These are phyloP conservation scores for Cylas formicarius DNA, from an alignment of 1,140 invertebrate genomes.

Conservation along the genomic window DNA sequence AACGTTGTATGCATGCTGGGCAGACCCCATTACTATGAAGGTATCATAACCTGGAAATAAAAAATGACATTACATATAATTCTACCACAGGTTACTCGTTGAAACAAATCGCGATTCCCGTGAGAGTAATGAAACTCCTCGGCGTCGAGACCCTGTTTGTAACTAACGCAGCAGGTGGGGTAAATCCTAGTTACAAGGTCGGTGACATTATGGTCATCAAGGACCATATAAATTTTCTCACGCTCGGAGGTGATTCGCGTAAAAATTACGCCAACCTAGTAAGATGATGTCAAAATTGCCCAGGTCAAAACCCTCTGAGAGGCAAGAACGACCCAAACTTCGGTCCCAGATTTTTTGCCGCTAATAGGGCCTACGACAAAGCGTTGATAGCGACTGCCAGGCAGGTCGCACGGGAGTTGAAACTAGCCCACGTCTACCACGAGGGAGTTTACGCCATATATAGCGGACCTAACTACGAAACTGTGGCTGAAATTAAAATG, in stretches of 20 bases:
- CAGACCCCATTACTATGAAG: slow-evolving; percentile 91
- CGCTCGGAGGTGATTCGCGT: slow-evolving; percentile 85
- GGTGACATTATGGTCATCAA: slow-evolving; percentile 95
- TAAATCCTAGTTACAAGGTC: slow-evolving; percentile 77
- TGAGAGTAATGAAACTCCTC: slow-evolving; percentile 88
- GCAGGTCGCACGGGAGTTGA: slow-evolving; percentile 61
- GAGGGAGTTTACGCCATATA: slow-evolving; percentile 88
- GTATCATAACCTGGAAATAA: slow-evolving; percentile 95
- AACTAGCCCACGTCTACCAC: slow-evolving; percentile 59
- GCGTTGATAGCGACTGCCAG: slow-evolving; percentile 62
- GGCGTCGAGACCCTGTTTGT: slow-evolving; percentile 80
- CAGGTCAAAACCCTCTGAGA: slow-evolving; percentile 67
- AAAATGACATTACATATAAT: slow-evolving; percentile 93
- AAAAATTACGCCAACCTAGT: too few species aligned
- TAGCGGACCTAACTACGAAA: slow-evolving; percentile 88
- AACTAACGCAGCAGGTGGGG: slow-evolving; percentile 91
- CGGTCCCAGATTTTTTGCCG: slow-evolving; percentile 79
- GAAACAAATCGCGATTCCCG: slow-evolving; percentile 84
- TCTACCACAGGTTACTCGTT: slow-evolving; percentile 92
- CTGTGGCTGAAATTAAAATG: slow-evolving; percentile 78
- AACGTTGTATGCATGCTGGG: slow-evolving; percentile 91
- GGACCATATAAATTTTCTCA: slow-evolving; percentile 91
- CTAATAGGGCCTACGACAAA: slow-evolving; percentile 79
- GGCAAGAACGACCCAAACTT: slow-evolving; percentile 90
- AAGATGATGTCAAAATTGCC: slow-evolving; percentile 60